Base-by-base conservation (phyloP, 2,888 invertebrate genomes). In the Nymphalis urticae region DNA sequence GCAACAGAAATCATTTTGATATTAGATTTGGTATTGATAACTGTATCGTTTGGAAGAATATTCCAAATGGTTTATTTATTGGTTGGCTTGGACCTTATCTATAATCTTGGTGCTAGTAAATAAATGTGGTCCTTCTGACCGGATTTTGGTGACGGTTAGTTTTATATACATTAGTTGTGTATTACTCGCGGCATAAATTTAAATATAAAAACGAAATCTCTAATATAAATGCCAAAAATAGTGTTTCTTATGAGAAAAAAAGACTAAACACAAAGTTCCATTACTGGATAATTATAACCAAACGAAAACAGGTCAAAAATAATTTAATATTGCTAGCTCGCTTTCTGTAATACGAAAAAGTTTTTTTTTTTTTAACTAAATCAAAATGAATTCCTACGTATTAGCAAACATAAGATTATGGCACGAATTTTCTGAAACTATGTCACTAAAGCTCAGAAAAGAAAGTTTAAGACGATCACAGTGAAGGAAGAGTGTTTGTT, bases 401-500 rank as follows among this genome's bases (percentile, higher is more conserved):
- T 71, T 65, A 71, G 68, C 65, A 64, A 65, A 68, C 56, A 48
- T 36, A 69, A 69, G 61, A 51, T 54, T 7, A 54, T 64, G 56
- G 69, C 65, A 54, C 50, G 48, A 63, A 53, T 63, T 71, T 66
- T 51, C 64, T 64, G 70, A 70, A 70, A 56, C 64, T 68, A 59
- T 62, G 67, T 62, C 54, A 59, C 48, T 42, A 60, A 65, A 68
- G 63, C 66, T 69, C 65, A 70, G 66, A 70, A 60, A 64, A 75
- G 67, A 73, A 73, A 70, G 68, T 66, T 71, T 69, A 72, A 68
- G 75, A 77, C 72, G 73, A 68, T 79, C 79, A 82, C 80, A 79
- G 78, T 77, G 81, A 79, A 81, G 76, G 48, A 75, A 84, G 77
- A 77, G 72, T 73, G 27, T 62, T 71, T 77, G 77, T 79, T 75